Base-by-base conservation (phyloP, 2,113 vertebrate species). In the Elephas maximus region DNA sequence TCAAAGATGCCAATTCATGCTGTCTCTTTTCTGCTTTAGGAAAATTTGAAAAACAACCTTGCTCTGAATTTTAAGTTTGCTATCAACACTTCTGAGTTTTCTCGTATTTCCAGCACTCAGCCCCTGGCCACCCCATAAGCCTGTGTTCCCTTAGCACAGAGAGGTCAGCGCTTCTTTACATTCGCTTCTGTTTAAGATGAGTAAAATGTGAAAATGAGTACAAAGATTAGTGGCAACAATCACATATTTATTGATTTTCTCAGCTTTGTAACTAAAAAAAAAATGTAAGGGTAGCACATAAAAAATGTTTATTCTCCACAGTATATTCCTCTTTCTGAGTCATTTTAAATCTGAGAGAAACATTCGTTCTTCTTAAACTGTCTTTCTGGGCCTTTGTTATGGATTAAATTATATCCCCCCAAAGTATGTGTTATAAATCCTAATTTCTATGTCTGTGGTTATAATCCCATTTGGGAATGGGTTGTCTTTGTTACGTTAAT, bases 291-390 rank as follows among this genome's bases (percentile, higher is more conserved):
- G 24, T 37, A 57, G n/a, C 41, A 26, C 10, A 28, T 63, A n/a
- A 91, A 88, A 92, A 86, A 65, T 80, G 11, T 73, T 74, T 90
- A 81, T 85, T 95, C 45, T 63, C 73, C 6, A 28, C 28, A 10
- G 12, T 78, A n/a, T 73, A 33, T 94, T 96, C 83, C 48, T 76
- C 30, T 79, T 79, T 84, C 84, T 82, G 91, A 93, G 30, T 93
- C 89, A 86, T 86, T 93, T 91, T 79, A 93, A 91, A 9, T 93
- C 92, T 88, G 76, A 93, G 88, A 88, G 77, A 88, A 97, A 92
- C 83, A 86, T 8, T 88, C 45, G 67, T 88, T 93, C n/a, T 67
- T 90, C 76, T 92, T 84, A 65, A 93, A 79, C 37, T 87, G 21
- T 69, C 14, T 88, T 89, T 74, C 45, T 79, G 69, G 44, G 18